These are phyloP conservation scores for Dione juno DNA, from an alignment of 2,888 invertebrate species.

Conservation along the genomic window DNA sequence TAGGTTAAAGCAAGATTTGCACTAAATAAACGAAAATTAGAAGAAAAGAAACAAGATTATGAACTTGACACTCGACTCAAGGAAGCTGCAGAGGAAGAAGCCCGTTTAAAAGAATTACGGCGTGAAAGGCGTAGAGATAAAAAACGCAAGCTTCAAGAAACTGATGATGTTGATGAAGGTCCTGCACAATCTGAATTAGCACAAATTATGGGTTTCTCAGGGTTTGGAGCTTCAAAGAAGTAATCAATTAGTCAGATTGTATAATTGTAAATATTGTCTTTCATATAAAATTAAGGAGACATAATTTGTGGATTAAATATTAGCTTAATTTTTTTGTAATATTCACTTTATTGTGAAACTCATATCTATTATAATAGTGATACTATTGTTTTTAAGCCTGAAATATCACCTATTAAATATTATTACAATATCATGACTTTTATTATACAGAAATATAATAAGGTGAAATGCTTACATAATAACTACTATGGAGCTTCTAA, in stretches of 20 bases:
- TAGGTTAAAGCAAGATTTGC: constrained; percentile 95
- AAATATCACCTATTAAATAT: not conserved
- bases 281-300: not conserved
- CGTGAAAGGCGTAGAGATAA: constrained; percentile 95
- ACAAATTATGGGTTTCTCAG: constrained; percentile 97
- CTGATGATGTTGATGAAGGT: constrained; percentile 69
- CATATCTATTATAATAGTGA: not conserved
- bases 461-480: too few relatives aligned
- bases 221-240: constrained; percentile 94
- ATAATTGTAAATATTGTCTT: not conserved
- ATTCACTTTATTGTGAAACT: not conserved
- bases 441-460: not conserved
- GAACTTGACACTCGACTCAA: constrained; percentile 95
- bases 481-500: too few relatives aligned
- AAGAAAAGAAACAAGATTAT: constrained; percentile 98
- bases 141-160: constrained; percentile 91
- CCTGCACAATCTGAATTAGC: constrained; percentile 89
- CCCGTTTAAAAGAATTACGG: constrained; percentile 94
- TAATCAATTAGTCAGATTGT: constrained; percentile 58
- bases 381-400: not conserved
- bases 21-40: constrained; percentile 95
- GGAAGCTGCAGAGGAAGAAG: constrained; percentile 98
- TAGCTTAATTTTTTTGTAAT: not conserved
- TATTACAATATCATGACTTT: not conserved
- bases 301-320: not conserved